These are phyloP conservation scores for Parasteatoda tepidariorum DNA, from an alignment of 1,140 invertebrate genomes.

Conservation along the genomic window DNA sequence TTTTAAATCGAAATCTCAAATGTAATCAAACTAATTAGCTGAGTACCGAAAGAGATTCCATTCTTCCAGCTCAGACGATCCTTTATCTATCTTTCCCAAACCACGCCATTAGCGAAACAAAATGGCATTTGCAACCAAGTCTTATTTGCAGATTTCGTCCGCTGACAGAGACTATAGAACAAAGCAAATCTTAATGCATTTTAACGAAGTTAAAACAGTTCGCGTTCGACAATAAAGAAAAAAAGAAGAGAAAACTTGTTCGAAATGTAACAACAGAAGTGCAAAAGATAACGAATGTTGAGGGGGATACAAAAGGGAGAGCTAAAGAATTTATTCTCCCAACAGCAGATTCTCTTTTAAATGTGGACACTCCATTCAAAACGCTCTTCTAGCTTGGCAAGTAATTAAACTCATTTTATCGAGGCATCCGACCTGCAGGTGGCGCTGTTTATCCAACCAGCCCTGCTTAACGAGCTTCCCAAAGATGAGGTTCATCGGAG, in stretches of 20 bases:
- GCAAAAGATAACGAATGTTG: constrained; percentile 1
- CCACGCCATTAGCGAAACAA: neutral
- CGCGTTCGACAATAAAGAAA: neutral
- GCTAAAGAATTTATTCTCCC: neutral
- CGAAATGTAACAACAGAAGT: neutral
- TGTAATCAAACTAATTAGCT: too few species aligned
- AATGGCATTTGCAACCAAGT: constrained; percentile 6
- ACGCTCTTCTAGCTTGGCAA: neutral
- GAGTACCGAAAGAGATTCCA: too few species aligned
- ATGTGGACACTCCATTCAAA: neutral
- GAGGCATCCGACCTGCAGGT: constrained; percentile 7
- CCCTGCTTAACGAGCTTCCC: constrained; percentile 11
- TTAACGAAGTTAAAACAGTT: neutral
- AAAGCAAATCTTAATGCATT: neutral
- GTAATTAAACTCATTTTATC: constrained; percentile 36
- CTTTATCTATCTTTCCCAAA: neutral
- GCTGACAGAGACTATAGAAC: neutral
- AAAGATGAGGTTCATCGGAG: neutral
- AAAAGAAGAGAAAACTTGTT: constrained; percentile 3
- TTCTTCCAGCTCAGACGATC: neutral
- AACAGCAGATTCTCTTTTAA: neutral
- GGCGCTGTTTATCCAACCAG: constrained; percentile 2
- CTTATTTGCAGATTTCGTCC: constrained; percentile 8
- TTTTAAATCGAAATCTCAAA: too few species aligned
- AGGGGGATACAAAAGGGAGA: neutral